These are phyloP conservation scores for Miichthys miiuy DNA, from an alignment of 2,797 vertebrate genomes.

Conservation along the genomic window DNA sequence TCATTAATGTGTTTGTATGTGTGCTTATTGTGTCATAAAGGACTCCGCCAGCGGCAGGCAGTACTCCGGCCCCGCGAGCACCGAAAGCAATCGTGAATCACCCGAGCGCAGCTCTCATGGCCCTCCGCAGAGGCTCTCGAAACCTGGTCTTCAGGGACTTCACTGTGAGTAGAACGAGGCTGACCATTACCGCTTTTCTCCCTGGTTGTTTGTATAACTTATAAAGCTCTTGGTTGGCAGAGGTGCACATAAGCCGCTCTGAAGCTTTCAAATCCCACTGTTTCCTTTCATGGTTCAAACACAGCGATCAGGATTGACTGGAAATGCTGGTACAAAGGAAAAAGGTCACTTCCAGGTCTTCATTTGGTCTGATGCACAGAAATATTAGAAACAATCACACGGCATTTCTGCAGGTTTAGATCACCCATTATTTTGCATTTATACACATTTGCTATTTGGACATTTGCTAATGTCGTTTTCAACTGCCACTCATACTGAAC, in stretches of 20 bases:
- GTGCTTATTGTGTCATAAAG: slow-evolving; percentile 73
- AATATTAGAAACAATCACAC: not conserved
- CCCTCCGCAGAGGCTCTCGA: slow-evolving; percentile 96
- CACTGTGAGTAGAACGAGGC: slow-evolving; percentile 88
- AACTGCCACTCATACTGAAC: not conserved
- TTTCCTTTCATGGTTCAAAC: slow-evolving; percentile 29
- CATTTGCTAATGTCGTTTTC: too few species aligned
- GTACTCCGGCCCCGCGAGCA: slow-evolving; percentile 89
- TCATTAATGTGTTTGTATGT: not conserved
- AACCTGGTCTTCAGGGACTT: slow-evolving; percentile 99
- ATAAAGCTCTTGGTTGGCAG: slow-evolving; percentile 4
- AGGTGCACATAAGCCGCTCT: slow-evolving; percentile 24
- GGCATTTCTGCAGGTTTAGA: not conserved
- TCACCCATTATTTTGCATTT: not conserved
- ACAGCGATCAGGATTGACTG: not conserved
- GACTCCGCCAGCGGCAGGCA: slow-evolving; percentile 87
- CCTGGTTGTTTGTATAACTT: slow-evolving; percentile 5
- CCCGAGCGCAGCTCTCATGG: slow-evolving; percentile 98
- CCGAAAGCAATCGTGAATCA: slow-evolving; percentile 99
- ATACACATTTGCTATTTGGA: not conserved
- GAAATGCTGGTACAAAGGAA: not conserved
- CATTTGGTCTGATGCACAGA: not conserved
- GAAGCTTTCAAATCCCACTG: slow-evolving; percentile 19
- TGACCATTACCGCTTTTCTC: not conserved
- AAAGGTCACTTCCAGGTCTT: not conserved